Evolutionary conservation across 2,888 invertebrate genomes (phyloP), one percentile per base, ranked within the genome.

Genomic region (Trypoxylon attenuatum): DNA sequence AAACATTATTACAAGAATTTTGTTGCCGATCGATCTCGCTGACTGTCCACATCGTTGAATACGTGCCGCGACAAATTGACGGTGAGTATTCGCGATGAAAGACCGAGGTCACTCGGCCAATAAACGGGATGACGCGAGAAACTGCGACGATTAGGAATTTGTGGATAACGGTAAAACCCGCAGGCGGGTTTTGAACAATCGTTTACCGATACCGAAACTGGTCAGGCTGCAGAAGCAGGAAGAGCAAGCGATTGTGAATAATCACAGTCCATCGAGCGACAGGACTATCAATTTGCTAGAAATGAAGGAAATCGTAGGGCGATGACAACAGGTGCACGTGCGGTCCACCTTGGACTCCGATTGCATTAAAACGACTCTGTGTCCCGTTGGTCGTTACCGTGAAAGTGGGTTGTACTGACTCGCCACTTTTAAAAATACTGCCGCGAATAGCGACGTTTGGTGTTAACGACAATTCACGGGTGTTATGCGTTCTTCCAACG

Each of bases 151-250:
- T 50, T 41, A 49, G 15, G 5, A 38, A 18, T 16, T 25, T 50
- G 19, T 18, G 41, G 33, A 25, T 65, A 69, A 70, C 54, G 64
- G 50, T 52, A 60, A n/a, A n/a, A n/a, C n/a, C n/a, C n/a, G 29
- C 16, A 4, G 19, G 39, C 42, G n/a, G 21, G 18, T 33, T 33
- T 38, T 43, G n/a, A 8, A 2, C 2, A 13, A n/a, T 10, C 22
- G 23, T n/a, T n/a, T n/a, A n/a, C n/a, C n/a, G n/a, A n/a, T 29
- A 18, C 23, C 18, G 52, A 21, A 22, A 8, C 25, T 23, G 25
- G 27, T 33, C 29, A 21, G 22, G 22, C 33, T 21, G 3, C 15
- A 5, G 51, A 41, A 45, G 13, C n/a, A 19, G 15, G 22, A 16
- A 16, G 33, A 52, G 29, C 13, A 38, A 33, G n/a, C n/a, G 18